Evolutionary conservation across 1,140 invertebrate species (phyloP).

Genomic region (Plutomurus gul): DNA sequence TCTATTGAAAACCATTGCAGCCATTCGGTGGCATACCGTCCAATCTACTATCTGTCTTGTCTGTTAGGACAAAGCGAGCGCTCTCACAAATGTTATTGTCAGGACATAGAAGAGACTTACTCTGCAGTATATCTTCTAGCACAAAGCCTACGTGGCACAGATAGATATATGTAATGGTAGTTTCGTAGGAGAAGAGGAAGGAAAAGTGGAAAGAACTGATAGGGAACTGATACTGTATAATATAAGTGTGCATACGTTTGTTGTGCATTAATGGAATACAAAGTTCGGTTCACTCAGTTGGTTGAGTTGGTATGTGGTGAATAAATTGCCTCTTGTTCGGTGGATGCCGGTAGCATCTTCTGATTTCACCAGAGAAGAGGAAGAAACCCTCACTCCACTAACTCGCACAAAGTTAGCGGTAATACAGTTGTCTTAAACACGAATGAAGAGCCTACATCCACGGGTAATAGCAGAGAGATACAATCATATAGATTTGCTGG

Average conservation of each 20-base stretch:
- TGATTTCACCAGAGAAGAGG: neutral
- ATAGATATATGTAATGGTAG: neutral
- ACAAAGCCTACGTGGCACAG: no score
- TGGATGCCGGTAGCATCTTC: neutral
- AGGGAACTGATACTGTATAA: neutral
- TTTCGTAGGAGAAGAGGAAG: neutral
- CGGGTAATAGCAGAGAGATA: no score
- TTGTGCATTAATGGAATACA: conserved; percentile 3
- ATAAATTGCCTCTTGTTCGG: neutral
- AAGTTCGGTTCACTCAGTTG: neutral
- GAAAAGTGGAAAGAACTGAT: neutral
- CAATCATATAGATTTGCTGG: no score
- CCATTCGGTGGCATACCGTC: neutral
- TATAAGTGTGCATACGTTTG: no score
- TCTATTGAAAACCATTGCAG: neutral
- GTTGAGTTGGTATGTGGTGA: neutral
- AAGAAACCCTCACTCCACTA: no score
- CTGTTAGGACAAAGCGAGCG: no score
- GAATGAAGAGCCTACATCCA: neutral
- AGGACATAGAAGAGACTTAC: no score
- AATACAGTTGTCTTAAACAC: conserved; percentile 4
- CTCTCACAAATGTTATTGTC: no score
- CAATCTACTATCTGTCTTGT: neutral
- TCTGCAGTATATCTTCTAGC: no score
- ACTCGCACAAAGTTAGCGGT: neutral